These are phyloP conservation scores for Malacoraja senta DNA, from an alignment of 2,797 vertebrate species.

Conservation along the genomic window DNA sequence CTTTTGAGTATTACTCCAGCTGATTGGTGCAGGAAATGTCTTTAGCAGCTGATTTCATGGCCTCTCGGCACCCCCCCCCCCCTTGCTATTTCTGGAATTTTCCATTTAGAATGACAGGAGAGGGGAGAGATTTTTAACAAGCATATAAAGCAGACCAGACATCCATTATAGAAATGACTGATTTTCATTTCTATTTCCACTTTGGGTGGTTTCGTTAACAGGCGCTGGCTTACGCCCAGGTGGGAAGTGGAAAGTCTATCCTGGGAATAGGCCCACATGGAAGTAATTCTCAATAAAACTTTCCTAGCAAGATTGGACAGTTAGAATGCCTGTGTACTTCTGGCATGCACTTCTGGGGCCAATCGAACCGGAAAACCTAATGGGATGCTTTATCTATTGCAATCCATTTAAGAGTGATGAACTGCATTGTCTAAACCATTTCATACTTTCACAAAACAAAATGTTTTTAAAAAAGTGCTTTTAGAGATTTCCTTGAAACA, in stretches of 20 bases:
- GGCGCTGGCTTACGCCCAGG: background rate
- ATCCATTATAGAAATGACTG: background rate
- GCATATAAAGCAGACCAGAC: background rate
- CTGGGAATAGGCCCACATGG: background rate
- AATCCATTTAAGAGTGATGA: background rate
- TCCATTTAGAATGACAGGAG: background rate
- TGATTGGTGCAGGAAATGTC: background rate
- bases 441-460: background rate
- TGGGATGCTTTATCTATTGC: background rate
- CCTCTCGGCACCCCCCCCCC: background rate
- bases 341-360: background rate
- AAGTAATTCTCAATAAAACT: background rate
- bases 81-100: background rate
- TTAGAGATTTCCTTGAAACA: background rate
- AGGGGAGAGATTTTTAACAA: background rate
- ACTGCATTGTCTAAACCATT: background rate
- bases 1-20: background rate
- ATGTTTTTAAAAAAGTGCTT: background rate
- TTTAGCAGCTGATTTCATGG: background rate
- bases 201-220: slow-evolving; percentile 17
- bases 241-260: slow-evolving; percentile 9
- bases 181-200: background rate
- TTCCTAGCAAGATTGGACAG: background rate
- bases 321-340: background rate
- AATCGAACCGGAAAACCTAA: background rate